Conservation (phyloP, 1,140 invertebrate species). For the Chrysomallon squamiferum region DNA sequence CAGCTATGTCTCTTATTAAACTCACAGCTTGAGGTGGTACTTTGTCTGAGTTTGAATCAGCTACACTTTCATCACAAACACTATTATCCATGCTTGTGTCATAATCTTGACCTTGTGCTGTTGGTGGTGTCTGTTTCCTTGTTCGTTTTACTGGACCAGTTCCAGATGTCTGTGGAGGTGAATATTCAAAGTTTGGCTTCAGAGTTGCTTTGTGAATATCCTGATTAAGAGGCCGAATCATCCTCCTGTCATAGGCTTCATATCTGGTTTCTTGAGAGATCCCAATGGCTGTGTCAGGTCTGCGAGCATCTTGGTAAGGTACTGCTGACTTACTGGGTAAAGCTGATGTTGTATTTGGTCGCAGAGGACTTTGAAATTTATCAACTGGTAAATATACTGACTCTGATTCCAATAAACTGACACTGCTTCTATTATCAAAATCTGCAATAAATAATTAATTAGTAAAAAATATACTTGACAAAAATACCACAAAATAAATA, state of each 20-base stretch:
- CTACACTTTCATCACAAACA: neutral
- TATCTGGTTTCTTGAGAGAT: conserved; percentile 27
- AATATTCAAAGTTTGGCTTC: conserved; percentile 36
- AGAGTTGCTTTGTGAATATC: conserved; percentile 29
- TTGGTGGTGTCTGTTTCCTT: conserved; percentile 37
- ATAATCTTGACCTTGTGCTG: conserved; percentile 47
- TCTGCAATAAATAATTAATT: conserved; percentile 29
- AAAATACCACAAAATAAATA: too few relatives aligned
- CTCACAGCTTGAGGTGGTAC: conserved; percentile 28
- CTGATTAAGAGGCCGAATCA: conserved; percentile 37
- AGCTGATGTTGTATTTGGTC: conserved; percentile 41
- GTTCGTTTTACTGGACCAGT: conserved; percentile 36
- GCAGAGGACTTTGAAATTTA: conserved; percentile 22
- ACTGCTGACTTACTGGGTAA: neutral
- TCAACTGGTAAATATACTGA: conserved; percentile 53
- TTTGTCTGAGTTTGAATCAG: conserved; percentile 17
- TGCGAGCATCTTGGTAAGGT: conserved; percentile 19
- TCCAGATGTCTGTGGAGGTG: conserved; percentile 39
- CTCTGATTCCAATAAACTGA: conserved; percentile 53
- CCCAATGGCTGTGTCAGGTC: conserved; percentile 27
- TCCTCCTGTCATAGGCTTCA: conserved; percentile 36
- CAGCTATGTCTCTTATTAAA: conserved; percentile 34
- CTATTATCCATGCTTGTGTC: conserved; percentile 43
- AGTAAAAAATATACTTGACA: too few relatives aligned
- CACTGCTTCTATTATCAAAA: conserved; percentile 42